Base-by-base conservation (phyloP, 2,888 invertebrate species). In the Noctuana brunneofusca region DNA sequence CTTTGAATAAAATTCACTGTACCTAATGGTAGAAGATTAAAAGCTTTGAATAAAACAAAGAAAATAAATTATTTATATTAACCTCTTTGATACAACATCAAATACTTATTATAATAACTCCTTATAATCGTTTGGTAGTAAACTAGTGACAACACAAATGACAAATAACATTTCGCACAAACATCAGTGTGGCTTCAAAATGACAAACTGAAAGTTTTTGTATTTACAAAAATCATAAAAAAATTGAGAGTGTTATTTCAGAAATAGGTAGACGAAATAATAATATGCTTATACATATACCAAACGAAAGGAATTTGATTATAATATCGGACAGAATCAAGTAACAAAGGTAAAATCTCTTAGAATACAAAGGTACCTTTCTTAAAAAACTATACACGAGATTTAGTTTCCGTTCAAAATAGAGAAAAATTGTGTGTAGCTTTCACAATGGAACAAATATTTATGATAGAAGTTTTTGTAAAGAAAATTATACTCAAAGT, bases 401-500 rank as follows among this genome's bases (percentile, higher is more conserved):
- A 8, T 0, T 3, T 6, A 1, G 8, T 41, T 9, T 41, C 16
- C 16, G 14, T 8, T 2, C 1, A 41, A 16, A 9, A 2, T 8
- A 5, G 16, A 41, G 8, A 41, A 16, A 0, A 41, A 38, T 14
- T 38, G 14, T 38, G 14, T 38, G 16, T 24, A 54, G 48, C 8
- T 12, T 54, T 12, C 32, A 20, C 4, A 64, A 90, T 90, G 90
- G 91, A 91, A 63, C 91, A 91, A 78, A 89, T 91, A 60, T 91
- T 90, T 60, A 89, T 91, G 89, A 84, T 91, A 24, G 91, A 91
- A 73, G 82, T 88, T 1, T 89, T 84, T 63, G 89, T 91, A 4
- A 89, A 89, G 70, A 88, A 80, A 67, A 89, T 90, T 8, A 65
- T 89, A 43, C 72, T 91, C 0, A 90, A 91, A 76, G 71, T 90